phyloP scores from a whole-genome alignment of 2,888 invertebrate species.

The Labia minor region DNA sequence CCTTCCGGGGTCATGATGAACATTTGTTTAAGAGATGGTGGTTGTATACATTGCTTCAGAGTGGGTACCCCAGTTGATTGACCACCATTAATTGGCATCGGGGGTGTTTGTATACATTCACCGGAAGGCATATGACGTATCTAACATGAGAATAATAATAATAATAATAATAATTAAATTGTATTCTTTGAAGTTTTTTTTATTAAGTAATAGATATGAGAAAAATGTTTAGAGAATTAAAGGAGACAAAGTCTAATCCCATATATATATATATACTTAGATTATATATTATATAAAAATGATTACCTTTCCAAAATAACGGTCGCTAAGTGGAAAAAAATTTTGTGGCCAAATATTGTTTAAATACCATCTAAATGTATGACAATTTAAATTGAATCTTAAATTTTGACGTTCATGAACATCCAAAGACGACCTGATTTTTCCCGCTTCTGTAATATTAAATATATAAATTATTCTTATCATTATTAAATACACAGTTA shows the following conservation, averaged over 20 bases:
- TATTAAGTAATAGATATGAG: too few relatives aligned
- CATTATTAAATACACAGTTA: too few relatives aligned
- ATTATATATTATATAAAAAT: too few relatives aligned
- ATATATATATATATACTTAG: too few relatives aligned
- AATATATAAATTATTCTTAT: too few relatives aligned
- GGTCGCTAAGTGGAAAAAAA: constrained; percentile 77
- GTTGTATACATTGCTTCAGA: constrained; percentile 49
- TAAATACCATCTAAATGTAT: constrained; percentile 87
- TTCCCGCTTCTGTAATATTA: constrained; percentile 44
- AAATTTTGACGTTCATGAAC: constrained; percentile 53
- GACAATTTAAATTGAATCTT: constrained; percentile 62
- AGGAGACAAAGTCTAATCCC: too few relatives aligned
- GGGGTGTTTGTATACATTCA: constrained; percentile 53
- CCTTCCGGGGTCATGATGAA: constrained; percentile 59
- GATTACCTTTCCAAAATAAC: constrained; percentile 79
- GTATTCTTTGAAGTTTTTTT: background rate
- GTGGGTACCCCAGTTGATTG: constrained; percentile 62
- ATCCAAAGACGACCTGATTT: constrained; percentile 48
- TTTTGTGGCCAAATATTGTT: constrained; percentile 92
- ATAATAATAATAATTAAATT: background rate
- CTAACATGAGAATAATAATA: constrained; percentile 33
- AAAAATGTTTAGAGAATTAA: too few relatives aligned
- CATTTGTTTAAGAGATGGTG: constrained; percentile 51
- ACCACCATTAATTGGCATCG: constrained; percentile 42
- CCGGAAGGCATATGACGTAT: constrained; percentile 42